Evolutionary conservation across 64 coral and sea anemone genomes (phyloP).

Genomic region (Stichodactyla helianthus): DNA sequence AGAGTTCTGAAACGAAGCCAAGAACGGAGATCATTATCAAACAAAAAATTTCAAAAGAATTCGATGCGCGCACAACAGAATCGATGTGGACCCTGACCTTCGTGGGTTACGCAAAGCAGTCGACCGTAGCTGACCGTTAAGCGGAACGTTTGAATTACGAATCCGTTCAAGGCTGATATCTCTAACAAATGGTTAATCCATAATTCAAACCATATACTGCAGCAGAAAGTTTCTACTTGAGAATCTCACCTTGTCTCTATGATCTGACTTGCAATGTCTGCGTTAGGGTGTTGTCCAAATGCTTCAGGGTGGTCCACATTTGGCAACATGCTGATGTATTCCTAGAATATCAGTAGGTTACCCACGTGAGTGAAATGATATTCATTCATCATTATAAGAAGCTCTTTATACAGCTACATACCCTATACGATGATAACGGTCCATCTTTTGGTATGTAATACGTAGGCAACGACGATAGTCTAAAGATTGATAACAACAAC

Average conservation of each 20-base stretch:
- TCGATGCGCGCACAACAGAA: background rate
- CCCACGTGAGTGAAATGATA: background rate
- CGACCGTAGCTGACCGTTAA: background rate
- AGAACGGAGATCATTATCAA: too few relatives aligned
- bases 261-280: slow-evolving; percentile 97
- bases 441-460: slow-evolving; percentile 99
- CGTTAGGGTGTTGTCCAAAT: slow-evolving; percentile 96
- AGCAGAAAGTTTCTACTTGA: background rate
- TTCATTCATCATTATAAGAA: too few relatives aligned
- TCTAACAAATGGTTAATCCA: background rate
- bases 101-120: too few relatives aligned
- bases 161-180: background rate
- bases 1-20: slow-evolving; percentile 59
- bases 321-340: slow-evolving; percentile 96
- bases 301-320: slow-evolving; percentile 93
- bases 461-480: slow-evolving; percentile 78
- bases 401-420: background rate
- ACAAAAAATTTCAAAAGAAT: too few relatives aligned
- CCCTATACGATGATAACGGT: slow-evolving; percentile 83
- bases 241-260: slow-evolving; percentile 83
- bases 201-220: background rate
- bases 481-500: slow-evolving; percentile 21
- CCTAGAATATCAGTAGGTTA: slow-evolving; percentile 22
- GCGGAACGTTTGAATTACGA: background rate
- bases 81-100: background rate